Base-by-base conservation (phyloP, 2,797 vertebrate genomes). In the Linurgus olivaceus region DNA sequence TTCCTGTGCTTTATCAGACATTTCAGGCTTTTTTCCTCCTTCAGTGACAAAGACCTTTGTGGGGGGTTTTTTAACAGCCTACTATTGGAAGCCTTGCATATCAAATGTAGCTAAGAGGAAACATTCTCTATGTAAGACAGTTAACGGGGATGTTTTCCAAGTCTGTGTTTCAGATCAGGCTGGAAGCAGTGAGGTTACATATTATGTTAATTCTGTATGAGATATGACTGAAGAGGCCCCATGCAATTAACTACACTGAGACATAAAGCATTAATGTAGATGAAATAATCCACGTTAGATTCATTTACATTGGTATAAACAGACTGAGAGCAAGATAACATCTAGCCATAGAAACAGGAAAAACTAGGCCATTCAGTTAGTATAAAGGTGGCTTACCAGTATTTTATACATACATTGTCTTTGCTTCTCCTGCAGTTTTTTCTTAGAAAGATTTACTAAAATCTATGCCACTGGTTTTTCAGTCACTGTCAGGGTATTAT, bases 1-100 rank as follows among this genome's bases (percentile, higher is more conserved):
- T 96, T 96, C 94, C 95, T 86, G 94, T 40, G 72, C 78, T 93
- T 93, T 93, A 89, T 88, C 88, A 86, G 65, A 89, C 25, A 0
- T 57, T 70, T 83, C 57, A 92, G 52, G 1, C 3, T 77, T 90
- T 84, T 67, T 88, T 33, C 42, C 38, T 94, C 35, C 72, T 80
- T 65, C 62, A 68, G 25, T 55, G 57, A 93, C 74, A 81, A 93
- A 73, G 50, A 61, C 24, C 6, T 79, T 47, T 80, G 71, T 15
- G 17, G 5, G 3, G 10, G 3, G 7, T 3, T 25, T 68, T 55
- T 62, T 1, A 70, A 55, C 28, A 57, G 8, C 10, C 47, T 84
- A 13, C 38, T 18, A 11, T 21, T 88, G 33, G 19, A 65, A 92
- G 21, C 13, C 67, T 62, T 52, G 29, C 35, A 26, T 44, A 77